Conservation (phyloP, 1,140 invertebrate genomes). For the Calycopis cecrops region DNA sequence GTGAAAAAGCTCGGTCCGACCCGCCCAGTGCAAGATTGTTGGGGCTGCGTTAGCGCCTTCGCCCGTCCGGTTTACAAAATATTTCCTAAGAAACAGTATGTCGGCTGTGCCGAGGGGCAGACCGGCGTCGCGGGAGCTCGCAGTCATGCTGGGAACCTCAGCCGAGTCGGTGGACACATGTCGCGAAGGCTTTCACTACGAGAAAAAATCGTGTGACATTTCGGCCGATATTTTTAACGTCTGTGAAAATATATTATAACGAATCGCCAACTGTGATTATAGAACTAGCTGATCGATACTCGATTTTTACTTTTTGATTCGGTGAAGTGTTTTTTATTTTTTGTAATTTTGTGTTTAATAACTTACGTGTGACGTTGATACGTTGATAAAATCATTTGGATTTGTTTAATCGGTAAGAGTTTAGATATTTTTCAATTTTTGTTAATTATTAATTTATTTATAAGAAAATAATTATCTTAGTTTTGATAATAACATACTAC, state of each 20-base stretch:
- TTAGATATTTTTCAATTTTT: neutral
- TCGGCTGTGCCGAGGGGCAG: conserved; percentile 55
- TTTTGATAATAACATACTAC: no score
- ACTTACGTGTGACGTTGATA: conserved; percentile 26
- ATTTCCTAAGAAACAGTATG: conserved; percentile 67
- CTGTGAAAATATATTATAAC: conserved; percentile 49
- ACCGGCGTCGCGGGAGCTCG: conserved; percentile 63
- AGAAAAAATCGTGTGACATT: conserved; percentile 61
- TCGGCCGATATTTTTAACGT: conserved; percentile 36
- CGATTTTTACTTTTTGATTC: conserved; percentile 34
- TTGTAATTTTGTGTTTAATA: conserved; percentile 16
- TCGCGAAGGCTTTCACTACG: conserved; percentile 55
- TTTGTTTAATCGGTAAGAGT: conserved; percentile 12
- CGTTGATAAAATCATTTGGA: conserved; percentile 21
- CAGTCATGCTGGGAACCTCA: conserved; percentile 72
- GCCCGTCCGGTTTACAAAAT: conserved; percentile 42
- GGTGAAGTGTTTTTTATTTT: conserved; percentile 52
- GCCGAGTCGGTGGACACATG: conserved; percentile 63
- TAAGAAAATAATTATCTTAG: no score
- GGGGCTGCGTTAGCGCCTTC: conserved; percentile 59
- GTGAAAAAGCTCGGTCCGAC: conserved; percentile 49
- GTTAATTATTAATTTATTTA: no score
- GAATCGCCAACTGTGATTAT: conserved; percentile 59
- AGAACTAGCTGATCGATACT: neutral
- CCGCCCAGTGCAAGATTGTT: conserved; percentile 48